Percentiles rank a stretch among this genome's conserved stretches.
Conservation (phyloP, 2,888 invertebrate genomes). For the Synergus gifuensis region DNA sequence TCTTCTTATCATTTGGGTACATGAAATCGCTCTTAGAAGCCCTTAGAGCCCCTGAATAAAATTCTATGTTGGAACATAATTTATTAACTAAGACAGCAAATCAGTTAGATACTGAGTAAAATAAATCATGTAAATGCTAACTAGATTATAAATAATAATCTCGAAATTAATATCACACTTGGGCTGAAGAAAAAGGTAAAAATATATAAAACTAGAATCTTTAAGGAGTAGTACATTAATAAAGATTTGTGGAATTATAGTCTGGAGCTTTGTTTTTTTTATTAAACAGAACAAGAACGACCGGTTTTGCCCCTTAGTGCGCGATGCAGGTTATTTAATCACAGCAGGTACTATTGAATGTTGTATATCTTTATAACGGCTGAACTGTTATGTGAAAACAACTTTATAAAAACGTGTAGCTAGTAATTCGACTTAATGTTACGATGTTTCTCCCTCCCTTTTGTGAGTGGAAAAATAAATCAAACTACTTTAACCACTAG, state of each 20-base stretch:
- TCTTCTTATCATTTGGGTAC: too few species aligned
- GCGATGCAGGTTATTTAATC: constrained; percentile 33
- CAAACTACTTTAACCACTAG: constrained; percentile 11
- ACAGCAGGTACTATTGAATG: constrained; percentile 37
- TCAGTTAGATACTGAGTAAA: not conserved
- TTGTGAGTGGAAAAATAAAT: constrained; percentile 17
- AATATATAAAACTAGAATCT: not conserved
- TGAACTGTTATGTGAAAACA: constrained; percentile 35
- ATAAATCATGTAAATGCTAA: not conserved
- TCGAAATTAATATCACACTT: constrained; percentile 1
- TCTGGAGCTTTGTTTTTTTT: not conserved
- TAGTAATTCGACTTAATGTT: constrained; percentile 36
- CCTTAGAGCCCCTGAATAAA: too few species aligned
- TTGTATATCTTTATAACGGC: constrained; percentile 37
- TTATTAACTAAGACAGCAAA: not conserved
- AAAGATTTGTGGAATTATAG: constrained; percentile 19
- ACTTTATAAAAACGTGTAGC: constrained; percentile 37
- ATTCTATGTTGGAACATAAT: not conserved
- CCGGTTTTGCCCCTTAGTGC: constrained; percentile 34
- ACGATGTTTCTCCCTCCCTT: constrained; percentile 11
- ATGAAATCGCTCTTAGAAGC: too few species aligned
- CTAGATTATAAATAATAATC: not conserved
- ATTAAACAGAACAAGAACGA: constrained; percentile 30
- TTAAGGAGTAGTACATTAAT: constrained; percentile 20
- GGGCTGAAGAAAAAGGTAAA: not conserved